phyloP scores from a whole-genome alignment of 1,140 invertebrate genomes.

The Aphis gossypii region DNA sequence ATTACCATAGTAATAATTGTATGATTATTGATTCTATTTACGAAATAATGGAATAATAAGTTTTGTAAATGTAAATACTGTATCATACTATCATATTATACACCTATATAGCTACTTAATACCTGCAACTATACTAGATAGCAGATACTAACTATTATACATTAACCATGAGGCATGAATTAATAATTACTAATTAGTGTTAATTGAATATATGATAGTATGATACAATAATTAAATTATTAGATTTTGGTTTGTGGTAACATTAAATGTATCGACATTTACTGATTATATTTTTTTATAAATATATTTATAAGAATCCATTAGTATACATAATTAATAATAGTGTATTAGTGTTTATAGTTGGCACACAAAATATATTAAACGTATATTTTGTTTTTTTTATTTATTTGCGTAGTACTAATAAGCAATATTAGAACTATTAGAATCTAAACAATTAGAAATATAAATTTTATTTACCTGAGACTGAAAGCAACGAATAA shows the following conservation, averaged over 20 bases:
- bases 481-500: background rate
- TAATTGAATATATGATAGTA: background rate
- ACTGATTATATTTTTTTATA: background rate
- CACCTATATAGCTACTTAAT: too few species aligned
- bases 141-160: background rate
- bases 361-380: background rate
- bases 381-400: background rate
- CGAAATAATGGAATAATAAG: background rate
- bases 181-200: background rate
- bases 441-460: background rate
- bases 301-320: background rate
- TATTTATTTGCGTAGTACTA: background rate
- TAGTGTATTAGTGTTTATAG: background rate
- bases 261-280: background rate
- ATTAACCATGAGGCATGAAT: background rate
- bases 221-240: background rate
- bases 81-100: background rate
- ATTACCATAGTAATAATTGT: background rate
- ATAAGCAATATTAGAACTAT: background rate
- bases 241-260: background rate
- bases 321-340: background rate
- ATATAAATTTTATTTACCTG: background rate
- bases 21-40: background rate
- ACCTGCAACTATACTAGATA: background rate
- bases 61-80: background rate